Percentiles rank a stretch among this genome's conserved stretches.
Evolutionary conservation across 2,113 vertebrate genomes (phyloP).

Genomic region (Rhinolophus sinicus): DNA sequence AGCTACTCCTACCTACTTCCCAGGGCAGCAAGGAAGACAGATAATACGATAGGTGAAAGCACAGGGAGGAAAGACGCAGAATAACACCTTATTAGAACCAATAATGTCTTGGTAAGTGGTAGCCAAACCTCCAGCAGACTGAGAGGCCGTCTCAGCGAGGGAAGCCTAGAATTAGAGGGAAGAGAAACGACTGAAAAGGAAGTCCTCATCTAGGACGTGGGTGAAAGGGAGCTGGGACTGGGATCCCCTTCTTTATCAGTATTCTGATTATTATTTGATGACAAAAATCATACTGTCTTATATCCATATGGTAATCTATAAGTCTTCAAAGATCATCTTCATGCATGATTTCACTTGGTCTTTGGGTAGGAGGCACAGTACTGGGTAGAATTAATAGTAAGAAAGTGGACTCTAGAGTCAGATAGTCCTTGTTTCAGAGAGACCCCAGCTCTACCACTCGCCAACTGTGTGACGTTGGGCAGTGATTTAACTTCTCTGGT

Average conservation of each 20-base stretch:
- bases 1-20: conserved; percentile 30
- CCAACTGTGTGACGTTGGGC: neutral
- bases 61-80: neutral
- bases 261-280: neutral
- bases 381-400: neutral
- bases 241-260: neutral
- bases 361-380: neutral
- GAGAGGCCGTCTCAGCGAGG: neutral
- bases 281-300: neutral
- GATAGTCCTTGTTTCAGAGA: neutral
- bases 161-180: neutral
- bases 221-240: neutral
- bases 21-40: neutral
- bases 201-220: neutral
- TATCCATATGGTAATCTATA: neutral
- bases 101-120: neutral
- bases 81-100: neutral
- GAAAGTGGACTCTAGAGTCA: neutral
- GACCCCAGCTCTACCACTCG: neutral
- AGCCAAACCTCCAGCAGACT: neutral
- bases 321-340: neutral
- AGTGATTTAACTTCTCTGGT: neutral
- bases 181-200: neutral
- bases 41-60: neutral
- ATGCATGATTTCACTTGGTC: neutral